A percentile compares a stretch with the other conserved stretches of the same genome.
Evolutionary conservation across 2,113 vertebrate species (phyloP).

Genomic region (Oreochromis niloticus): DNA sequence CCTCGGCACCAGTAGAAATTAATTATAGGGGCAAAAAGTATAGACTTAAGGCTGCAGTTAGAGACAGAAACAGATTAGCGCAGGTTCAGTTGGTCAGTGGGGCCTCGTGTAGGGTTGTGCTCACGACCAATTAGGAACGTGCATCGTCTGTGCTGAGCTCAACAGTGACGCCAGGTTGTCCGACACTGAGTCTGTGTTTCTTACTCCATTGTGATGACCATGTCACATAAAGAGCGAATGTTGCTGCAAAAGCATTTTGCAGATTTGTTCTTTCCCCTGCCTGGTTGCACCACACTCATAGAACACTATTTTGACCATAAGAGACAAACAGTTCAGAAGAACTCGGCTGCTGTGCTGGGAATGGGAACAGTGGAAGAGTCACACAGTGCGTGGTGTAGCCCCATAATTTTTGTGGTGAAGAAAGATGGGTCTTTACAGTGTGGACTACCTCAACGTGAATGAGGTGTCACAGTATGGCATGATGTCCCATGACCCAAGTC

Average conservation of each 20-base stretch:
- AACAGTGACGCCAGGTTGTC: background rate
- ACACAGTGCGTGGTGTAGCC: rapidly evolving
- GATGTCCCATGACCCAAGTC: background rate
- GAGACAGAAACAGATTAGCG: background rate
- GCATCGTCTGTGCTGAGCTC: background rate
- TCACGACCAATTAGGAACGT: background rate
- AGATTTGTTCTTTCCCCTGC: rapidly evolving
- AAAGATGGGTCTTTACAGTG: background rate
- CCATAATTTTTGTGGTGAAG: background rate
- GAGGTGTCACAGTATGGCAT: rapidly evolving
- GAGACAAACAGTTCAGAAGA: background rate
- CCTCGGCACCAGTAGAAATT: background rate
- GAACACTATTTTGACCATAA: background rate
- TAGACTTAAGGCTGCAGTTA: rapidly evolving
- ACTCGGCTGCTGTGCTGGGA: background rate
- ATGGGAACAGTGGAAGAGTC: background rate
- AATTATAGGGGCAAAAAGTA: background rate
- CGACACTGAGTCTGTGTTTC: background rate
- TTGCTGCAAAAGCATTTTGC: background rate
- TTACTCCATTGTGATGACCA: background rate
- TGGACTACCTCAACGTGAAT: background rate
- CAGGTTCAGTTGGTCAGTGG: background rate
- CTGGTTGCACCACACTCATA: background rate
- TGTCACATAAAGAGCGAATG: background rate
- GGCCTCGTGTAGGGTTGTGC: background rate